Percentiles rank a stretch among this genome's conserved stretches.
These are phyloP conservation scores for Heliconius nattereri DNA, from an alignment of 1,140 invertebrate species.

Conservation along the genomic window DNA sequence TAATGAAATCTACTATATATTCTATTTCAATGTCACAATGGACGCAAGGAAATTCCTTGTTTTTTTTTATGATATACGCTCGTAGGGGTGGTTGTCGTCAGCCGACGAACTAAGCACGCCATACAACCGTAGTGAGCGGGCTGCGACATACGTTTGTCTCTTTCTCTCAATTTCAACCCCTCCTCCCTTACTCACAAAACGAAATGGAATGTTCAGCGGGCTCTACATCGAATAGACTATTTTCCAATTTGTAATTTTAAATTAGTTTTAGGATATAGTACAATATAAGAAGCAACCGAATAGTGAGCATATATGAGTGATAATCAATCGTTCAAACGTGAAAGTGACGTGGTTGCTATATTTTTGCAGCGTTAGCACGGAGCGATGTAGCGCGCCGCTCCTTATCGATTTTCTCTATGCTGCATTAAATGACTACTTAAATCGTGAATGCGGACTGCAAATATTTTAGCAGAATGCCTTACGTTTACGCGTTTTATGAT, in stretches of 20 bases:
- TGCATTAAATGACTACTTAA: conserved; percentile 77
- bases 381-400: conserved; percentile 68
- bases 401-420: conserved; percentile 79
- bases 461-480: conserved; percentile 63
- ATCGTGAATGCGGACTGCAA: conserved; percentile 71
- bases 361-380: conserved; percentile 50
- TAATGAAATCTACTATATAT: not conserved
- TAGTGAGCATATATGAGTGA: conserved; percentile 32
- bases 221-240: conserved; percentile 49
- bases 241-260: conserved; percentile 46
- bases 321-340: conserved; percentile 45
- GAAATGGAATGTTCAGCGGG: conserved; percentile 50
- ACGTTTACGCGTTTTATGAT: conserved; percentile 43
- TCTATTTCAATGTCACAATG: not conserved
- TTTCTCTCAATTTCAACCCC: conserved; percentile 51
- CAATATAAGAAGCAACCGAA: conserved; percentile 43
- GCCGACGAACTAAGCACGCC: conserved; percentile 48
- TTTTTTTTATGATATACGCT: conserved; percentile 10
- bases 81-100: conserved; percentile 36
- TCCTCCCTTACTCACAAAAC: conserved; percentile 40
- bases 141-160: conserved; percentile 55
- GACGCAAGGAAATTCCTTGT: conserved; percentile 3
- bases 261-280: conserved; percentile 46
- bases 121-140: conserved; percentile 47
- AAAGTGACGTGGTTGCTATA: conserved; percentile 58